Conservation (phyloP, 1,140 invertebrate species). For the Adelges cooleyi region DNA sequence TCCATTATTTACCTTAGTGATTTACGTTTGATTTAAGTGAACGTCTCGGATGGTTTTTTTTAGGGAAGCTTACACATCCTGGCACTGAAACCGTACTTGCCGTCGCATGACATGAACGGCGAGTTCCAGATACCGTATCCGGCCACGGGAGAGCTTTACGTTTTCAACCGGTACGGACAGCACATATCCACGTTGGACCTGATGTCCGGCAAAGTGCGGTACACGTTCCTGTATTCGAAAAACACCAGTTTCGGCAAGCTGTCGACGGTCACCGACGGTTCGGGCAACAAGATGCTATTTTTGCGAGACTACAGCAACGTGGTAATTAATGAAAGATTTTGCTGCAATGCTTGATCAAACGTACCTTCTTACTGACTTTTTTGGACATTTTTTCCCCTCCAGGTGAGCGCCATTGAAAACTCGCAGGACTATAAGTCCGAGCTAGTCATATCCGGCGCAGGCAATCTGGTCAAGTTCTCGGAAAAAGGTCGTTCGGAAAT, state of each 20-base stretch:
- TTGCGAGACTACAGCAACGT: slow-evolving; percentile 79
- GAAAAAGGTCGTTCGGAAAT: slow-evolving; percentile 70
- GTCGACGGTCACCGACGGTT: slow-evolving; percentile 80
- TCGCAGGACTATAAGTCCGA: slow-evolving; percentile 85
- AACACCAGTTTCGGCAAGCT: slow-evolving; percentile 92
- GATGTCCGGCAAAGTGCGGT: slow-evolving; percentile 80
- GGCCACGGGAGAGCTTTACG: slow-evolving; percentile 81
- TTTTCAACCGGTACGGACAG: slow-evolving; percentile 90
- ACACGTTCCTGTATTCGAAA: slow-evolving; percentile 91
- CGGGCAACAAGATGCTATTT: slow-evolving; percentile 86
- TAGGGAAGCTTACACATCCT: slow-evolving; percentile 69
- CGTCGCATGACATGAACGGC: slow-evolving; percentile 74
- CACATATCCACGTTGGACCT: slow-evolving; percentile 87
- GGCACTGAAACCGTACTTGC: slow-evolving; percentile 79
- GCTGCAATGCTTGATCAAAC: too few species aligned
- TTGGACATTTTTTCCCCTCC: neutral
- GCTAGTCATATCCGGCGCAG: slow-evolving; percentile 74
- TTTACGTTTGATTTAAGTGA: neutral
- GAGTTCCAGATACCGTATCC: slow-evolving; percentile 89
- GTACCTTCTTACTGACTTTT: too few species aligned
- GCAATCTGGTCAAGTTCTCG: slow-evolving; percentile 67
- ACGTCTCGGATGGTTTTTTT: slow-evolving; percentile 30
- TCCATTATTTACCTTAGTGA: neutral
- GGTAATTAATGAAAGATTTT: slow-evolving; percentile 39
- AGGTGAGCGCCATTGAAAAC: slow-evolving; percentile 79